These are phyloP conservation scores for Pomatorhinus ruficollis DNA, from an alignment of 2,113 vertebrate species.

Conservation along the genomic window DNA sequence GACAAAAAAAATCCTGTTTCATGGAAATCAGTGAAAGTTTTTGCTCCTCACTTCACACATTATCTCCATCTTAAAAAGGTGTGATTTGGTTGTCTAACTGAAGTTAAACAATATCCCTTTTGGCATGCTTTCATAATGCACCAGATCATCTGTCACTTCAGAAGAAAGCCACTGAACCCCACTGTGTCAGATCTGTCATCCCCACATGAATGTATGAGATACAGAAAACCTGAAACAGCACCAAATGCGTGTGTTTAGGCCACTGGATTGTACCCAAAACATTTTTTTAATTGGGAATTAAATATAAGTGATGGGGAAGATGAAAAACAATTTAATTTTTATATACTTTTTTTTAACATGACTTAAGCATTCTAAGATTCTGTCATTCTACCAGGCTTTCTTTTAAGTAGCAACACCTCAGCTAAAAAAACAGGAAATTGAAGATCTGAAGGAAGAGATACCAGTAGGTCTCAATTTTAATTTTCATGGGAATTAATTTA, in stretches of 20 bases:
- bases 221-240: neutral
- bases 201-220: neutral
- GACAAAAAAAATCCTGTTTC: neutral
- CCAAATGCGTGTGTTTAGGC: neutral
- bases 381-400: neutral
- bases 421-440: neutral
- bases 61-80: neutral
- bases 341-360: neutral
- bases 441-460: neutral
- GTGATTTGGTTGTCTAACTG: neutral
- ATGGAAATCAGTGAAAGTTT: neutral
- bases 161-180: neutral
- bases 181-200: neutral
- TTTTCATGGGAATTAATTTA: neutral
- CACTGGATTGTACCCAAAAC: neutral
- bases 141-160: neutral
- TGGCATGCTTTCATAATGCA: neutral
- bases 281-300: neutral
- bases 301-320: neutral
- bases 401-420: neutral
- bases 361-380: neutral
- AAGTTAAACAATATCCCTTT: neutral
- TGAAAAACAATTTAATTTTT: neutral
- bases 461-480: neutral
- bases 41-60: neutral